Conservation (phyloP, 1,140 invertebrate species). For the Pseudomyrmex gracilis region DNA sequence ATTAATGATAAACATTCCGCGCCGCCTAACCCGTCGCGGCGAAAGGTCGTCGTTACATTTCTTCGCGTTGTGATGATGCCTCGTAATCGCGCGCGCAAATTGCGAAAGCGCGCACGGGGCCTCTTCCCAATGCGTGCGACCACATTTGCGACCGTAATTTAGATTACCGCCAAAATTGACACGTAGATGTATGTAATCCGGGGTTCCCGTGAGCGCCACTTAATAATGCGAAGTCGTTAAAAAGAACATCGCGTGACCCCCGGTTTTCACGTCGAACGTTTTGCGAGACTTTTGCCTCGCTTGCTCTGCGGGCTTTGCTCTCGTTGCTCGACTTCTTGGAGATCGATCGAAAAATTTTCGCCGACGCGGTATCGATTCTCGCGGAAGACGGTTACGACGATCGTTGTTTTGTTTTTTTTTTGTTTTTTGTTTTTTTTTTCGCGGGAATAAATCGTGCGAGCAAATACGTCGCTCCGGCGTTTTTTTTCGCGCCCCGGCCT, state of each 20-base stretch:
- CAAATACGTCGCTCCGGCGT: background rate
- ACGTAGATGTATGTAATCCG: background rate
- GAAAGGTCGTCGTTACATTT: background rate
- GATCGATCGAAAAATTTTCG: conserved; percentile 23
- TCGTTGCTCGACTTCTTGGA: background rate
- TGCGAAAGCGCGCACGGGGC: background rate
- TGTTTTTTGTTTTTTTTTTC: background rate
- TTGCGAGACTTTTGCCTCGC: background rate
- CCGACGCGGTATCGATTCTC: background rate
- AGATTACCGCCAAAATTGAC: conserved; percentile 23
- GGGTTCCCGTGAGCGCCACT: conserved; percentile 6
- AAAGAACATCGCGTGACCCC: conserved; percentile 11
- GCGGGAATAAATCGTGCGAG: conserved; percentile 36
- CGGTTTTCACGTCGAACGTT: background rate
- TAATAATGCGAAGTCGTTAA: conserved; percentile 27
- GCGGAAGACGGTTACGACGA: background rate
- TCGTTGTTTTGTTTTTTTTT: background rate
- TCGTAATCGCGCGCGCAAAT: background rate
- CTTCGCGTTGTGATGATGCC: background rate
- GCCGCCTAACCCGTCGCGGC: background rate
- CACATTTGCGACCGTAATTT: conserved; percentile 4
- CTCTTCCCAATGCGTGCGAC: background rate
- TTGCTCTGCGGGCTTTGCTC: background rate
- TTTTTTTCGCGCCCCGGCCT: conserved; percentile 12
- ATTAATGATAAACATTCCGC: conserved; percentile 15